Evolutionary conservation across 2,888 invertebrate genomes (phyloP).

Genomic region (Dromius quadrimaculatus): DNA sequence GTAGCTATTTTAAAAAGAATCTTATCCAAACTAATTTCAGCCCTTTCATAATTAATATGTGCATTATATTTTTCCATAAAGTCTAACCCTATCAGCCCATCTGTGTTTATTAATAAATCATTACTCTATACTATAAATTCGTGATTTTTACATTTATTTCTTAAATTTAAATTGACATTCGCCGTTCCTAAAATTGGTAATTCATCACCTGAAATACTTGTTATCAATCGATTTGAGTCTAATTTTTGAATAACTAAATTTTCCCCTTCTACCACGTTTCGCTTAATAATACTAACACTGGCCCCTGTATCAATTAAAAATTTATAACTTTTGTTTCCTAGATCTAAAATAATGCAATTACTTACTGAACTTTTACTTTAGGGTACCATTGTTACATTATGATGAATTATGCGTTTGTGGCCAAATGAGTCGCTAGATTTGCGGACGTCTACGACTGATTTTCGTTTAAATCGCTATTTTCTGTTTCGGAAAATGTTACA

Average conservation of each 20-base stretch:
- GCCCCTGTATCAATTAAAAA: slow-evolving; percentile 28
- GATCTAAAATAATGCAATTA: slow-evolving; percentile 10
- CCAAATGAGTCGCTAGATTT: slow-evolving; percentile 6
- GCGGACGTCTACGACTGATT: slow-evolving; percentile 21
- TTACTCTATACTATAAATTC: neutral
- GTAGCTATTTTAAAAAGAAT: neutral
- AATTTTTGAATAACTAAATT: slow-evolving; percentile 3
- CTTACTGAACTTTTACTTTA: neutral
- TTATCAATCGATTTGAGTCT: slow-evolving; percentile 6
- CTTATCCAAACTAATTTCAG: neutral
- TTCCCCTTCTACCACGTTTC: slow-evolving; percentile 4
- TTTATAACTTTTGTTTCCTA: slow-evolving; percentile 2
- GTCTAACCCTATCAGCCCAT: neutral
- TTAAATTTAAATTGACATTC: neutral
- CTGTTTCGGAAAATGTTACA: neutral
- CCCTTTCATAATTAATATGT: neutral
- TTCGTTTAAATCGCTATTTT: slow-evolving; percentile 18
- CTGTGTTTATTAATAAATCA: neutral
- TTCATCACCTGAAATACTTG: slow-evolving; percentile 19
- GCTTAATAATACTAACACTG: slow-evolving; percentile 34
- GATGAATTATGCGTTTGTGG: slow-evolving; percentile 1
- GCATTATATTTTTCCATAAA: slow-evolving; percentile 2
- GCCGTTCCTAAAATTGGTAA: neutral
- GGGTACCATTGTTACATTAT: neutral
- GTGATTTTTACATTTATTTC: neutral